A percentile compares a stretch with the other conserved stretches of the same genome.
phyloP scores from a whole-genome alignment of 2,113 vertebrate genomes.

The Hyla sarda region DNA sequence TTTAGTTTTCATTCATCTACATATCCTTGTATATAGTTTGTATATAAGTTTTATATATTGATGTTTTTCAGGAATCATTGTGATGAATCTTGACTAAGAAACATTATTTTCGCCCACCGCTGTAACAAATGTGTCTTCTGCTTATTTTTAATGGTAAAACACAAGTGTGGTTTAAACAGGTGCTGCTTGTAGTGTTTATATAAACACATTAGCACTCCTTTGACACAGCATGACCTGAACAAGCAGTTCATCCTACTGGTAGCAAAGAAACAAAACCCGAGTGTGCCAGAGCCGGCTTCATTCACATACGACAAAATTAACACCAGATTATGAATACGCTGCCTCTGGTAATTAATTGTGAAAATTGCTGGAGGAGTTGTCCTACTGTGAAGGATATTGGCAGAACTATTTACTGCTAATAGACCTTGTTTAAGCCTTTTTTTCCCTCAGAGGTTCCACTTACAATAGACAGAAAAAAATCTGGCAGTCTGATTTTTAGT shows the following conservation, averaged over 20 bases:
- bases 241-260: slow-evolving; percentile 69
- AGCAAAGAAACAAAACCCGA: slow-evolving; percentile 70
- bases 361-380: slow-evolving; percentile 70
- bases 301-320: slow-evolving; percentile 79
- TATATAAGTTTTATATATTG: no score
- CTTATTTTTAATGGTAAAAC: slow-evolving; percentile 60
- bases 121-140: slow-evolving; percentile 55
- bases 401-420: slow-evolving; percentile 77
- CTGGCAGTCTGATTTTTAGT: slow-evolving; percentile 62
- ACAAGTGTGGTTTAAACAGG: slow-evolving; percentile 67
- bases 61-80: no score
- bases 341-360: slow-evolving; percentile 73
- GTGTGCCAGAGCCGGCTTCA: slow-evolving; percentile 66
- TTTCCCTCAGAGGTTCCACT: slow-evolving; percentile 68
- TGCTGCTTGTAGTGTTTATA: slow-evolving; percentile 67
- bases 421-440: slow-evolving; percentile 78
- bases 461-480: slow-evolving; percentile 64
- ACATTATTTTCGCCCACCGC: background rate
- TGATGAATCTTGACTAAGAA: no score
- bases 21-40: no score
- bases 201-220: slow-evolving; percentile 72
- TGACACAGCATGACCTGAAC: slow-evolving; percentile 70
- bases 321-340: slow-evolving; percentile 78
- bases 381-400: slow-evolving; percentile 78
- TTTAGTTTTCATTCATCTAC: no score